Evolutionary conservation across 2,797 vertebrate species (phyloP), one percentile per base, ranked within the genome.

Genomic region (Cirrhinus molitorella): DNA sequence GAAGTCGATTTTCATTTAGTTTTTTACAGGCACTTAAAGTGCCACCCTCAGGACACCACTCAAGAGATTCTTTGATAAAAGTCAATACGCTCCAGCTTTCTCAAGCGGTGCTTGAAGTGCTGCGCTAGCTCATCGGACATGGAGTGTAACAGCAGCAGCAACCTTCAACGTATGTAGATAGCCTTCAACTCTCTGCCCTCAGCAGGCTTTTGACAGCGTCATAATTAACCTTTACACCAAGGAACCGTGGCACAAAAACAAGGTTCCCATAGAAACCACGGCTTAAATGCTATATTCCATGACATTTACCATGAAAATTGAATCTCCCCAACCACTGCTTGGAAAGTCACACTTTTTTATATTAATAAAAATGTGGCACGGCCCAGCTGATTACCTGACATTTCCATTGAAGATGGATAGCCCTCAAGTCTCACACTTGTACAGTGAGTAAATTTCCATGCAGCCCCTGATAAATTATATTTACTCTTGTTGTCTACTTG

Each of bases 241-340:
- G 88, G 63, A 72, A 17, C 55, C 47, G 34, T 87, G 86, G 86
- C 84, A 86, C 87, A 91, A 92, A 92, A 93, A 90, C 84, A 88
- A 90, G 85, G 89, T 91, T 93, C 79, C 89, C 89, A 79, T 85
- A 88, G 92, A 84, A 93, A 93, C 91, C 40, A 63, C 34, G 21
- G 53, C 79, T 83, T 87, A 90, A 86, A 92, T 92, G 87, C 91
- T 92, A 89, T 91, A 92, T 88, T 91, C 92, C 90, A 71, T 94
- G 94, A 95, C 94, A 95, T 95, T 95, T 94, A 92, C 89, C 91
- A 90, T 94, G 90, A 93, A 93, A 94, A 95, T 94, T 92, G 89
- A 94, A 94, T 94, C 88, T 91, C 90, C 89, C 92, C 89, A 93
- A 93, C 91, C 90, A 89, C 70, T 88, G 91, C 90, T 86, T 88